A percentile compares a stretch with the other conserved stretches of the same genome.
These are phyloP conservation scores for Pantala flavescens DNA, from an alignment of 1,140 invertebrate species.

Conservation along the genomic window DNA sequence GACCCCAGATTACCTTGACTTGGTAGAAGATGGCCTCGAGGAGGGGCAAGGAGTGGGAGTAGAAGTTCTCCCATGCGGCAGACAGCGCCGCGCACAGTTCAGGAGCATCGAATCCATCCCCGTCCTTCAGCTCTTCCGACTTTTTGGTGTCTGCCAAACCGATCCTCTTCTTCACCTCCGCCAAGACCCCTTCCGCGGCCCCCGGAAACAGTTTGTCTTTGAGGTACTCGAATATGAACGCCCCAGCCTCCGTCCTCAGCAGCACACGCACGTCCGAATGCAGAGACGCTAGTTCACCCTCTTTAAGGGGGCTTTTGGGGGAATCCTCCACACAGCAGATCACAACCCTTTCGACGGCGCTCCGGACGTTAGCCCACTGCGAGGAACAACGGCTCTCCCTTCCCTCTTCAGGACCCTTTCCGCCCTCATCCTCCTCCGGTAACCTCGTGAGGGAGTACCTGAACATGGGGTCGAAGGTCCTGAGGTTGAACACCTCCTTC, in stretches of 20 bases:
- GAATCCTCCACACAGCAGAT: neutral
- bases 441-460: slow-evolving; percentile 15
- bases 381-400: neutral
- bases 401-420: neutral
- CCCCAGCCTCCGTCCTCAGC: slow-evolving; percentile 13
- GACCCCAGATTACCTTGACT: slow-evolving; percentile 14
- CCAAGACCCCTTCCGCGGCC: neutral
- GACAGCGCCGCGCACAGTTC: slow-evolving; percentile 12
- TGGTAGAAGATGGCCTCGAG: slow-evolving; percentile 18
- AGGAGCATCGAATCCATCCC: neutral
- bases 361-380: slow-evolving; percentile 11
- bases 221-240: slow-evolving; percentile 20
- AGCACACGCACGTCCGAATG: slow-evolving; percentile 16
- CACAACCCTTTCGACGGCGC: slow-evolving; percentile 12
- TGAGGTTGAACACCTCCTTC: neutral
- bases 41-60: slow-evolving; percentile 15
- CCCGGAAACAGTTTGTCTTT: slow-evolving; percentile 15
- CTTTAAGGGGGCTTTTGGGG: neutral
- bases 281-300: neutral
- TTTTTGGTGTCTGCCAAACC: neutral
- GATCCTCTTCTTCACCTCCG: neutral
- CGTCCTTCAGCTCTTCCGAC: neutral
- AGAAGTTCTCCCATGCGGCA: slow-evolving; percentile 17
- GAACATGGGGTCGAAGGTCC: slow-evolving; percentile 15
- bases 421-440: neutral